These are phyloP conservation scores for Rosalia funebris DNA, from an alignment of 2,888 invertebrate species.

Conservation along the genomic window DNA sequence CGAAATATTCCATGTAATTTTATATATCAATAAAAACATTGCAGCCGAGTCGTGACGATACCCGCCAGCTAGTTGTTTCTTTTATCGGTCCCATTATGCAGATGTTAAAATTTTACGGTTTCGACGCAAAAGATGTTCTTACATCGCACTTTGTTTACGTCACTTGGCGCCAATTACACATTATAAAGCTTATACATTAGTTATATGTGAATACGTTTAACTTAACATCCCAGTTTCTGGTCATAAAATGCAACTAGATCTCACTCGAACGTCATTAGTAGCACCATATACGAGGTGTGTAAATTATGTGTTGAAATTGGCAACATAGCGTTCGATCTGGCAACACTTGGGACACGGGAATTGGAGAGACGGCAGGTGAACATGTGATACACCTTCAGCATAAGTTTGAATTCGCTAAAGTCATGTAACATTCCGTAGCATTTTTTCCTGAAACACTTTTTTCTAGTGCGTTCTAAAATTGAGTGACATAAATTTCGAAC, in stretches of 20 bases:
- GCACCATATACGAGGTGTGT: neutral
- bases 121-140: neutral
- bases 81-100: neutral
- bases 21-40: conserved; percentile 8
- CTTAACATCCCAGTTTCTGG: too few species aligned
- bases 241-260: too few species aligned
- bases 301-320: neutral
- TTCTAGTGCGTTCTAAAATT: neutral
- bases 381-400: neutral
- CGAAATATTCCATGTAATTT: conserved; percentile 8
- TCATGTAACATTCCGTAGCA: neutral
- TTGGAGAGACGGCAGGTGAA: neutral
- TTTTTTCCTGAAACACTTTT: too few species aligned
- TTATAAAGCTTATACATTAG: too few species aligned
- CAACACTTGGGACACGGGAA: too few species aligned
- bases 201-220: too few species aligned
- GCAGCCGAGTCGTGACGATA: neutral
- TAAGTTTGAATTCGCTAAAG: neutral
- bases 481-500: neutral
- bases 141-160: too few species aligned
- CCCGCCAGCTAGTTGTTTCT: neutral
- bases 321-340: neutral
- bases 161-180: too few species aligned
- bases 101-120: conserved; percentile 5
- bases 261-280: too few species aligned